phyloP scores from a whole-genome alignment of 2,888 invertebrate genomes.

The Automeris io region DNA sequence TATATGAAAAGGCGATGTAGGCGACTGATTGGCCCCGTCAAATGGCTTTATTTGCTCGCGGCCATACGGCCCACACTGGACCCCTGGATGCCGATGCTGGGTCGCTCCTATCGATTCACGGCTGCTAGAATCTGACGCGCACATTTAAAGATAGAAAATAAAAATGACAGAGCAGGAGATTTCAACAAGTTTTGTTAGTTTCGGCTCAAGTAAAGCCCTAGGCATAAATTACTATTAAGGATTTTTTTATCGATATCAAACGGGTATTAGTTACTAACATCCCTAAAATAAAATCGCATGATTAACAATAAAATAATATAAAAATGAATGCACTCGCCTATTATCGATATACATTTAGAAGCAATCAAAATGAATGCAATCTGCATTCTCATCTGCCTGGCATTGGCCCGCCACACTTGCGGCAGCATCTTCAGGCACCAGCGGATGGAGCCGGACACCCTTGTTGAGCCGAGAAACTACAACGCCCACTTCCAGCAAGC shows the following conservation, averaged over 20 bases:
- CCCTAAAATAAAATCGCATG: conserved; percentile 23
- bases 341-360: conserved; percentile 24
- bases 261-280: background rate
- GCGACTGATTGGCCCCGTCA: too few relatives aligned
- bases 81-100: too few relatives aligned
- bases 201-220: too few relatives aligned
- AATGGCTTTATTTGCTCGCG: too few relatives aligned
- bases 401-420: conserved; percentile 42
- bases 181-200: too few relatives aligned
- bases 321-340: conserved; percentile 19
- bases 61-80: too few relatives aligned
- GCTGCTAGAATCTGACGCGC: too few relatives aligned
- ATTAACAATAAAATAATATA: conserved; percentile 31
- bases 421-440: conserved; percentile 51
- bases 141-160: too few relatives aligned
- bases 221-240: too few relatives aligned
- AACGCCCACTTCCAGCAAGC: conserved; percentile 28
- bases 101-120: too few relatives aligned
- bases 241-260: background rate
- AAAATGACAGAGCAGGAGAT: too few relatives aligned
- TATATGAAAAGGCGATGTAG: too few relatives aligned
- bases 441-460: conserved; percentile 26
- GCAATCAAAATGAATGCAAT: conserved; percentile 56
- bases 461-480: conserved; percentile 35
- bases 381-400: conserved; percentile 50